Base-by-base conservation (phyloP, 2,113 vertebrate genomes). In the Cyrtonyx montezumae region DNA sequence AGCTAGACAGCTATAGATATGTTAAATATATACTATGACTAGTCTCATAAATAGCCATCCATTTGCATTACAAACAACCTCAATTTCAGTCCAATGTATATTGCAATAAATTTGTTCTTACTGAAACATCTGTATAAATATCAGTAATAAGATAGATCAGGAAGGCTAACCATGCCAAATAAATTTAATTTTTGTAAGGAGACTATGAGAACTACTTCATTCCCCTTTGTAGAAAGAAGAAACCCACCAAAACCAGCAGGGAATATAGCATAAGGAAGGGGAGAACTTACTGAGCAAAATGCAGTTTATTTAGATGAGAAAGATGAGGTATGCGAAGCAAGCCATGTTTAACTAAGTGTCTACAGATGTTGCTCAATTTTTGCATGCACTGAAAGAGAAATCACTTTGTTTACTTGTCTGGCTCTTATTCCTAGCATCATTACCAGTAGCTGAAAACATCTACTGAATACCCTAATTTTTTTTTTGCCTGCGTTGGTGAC, bases 51-150 rank as follows among this genome's bases (percentile, higher is more conserved):
- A 96, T 95, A 94, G 62, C 84, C 87, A 77, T 75, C 71, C 87
- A 97, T 96, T 70, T 91, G 92, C 70, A 69, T 77, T 71, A 87
- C 85, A 96, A 97, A 93, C 96, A 94, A 94, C 76, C 58, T 88
- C 68, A 82, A 91, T 92, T 87, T 87, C 34, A 90, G 56, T 37
- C 37, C 61, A 84, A 85, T 87, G 87, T 91, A 90, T 82, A 91
- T 4, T 61, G 74, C 74, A 79, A 79, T 94, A 84, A 87, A 93
- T 88, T 83, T 76, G 20, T 1, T 34, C 11, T 90, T 91, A 28
- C 43, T 40, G 51, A 58, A 78, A 79, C 23, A 34, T 91, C 69
- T 84, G 43, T 84, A 58, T 59, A 87, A 92, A 84, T 88, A 93
- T n/a, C 46, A 75, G 80, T 51, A 87, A 66, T 51, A 93, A 79